phyloP scores from a whole-genome alignment of 1,140 invertebrate species.

The Planococcus citri region DNA sequence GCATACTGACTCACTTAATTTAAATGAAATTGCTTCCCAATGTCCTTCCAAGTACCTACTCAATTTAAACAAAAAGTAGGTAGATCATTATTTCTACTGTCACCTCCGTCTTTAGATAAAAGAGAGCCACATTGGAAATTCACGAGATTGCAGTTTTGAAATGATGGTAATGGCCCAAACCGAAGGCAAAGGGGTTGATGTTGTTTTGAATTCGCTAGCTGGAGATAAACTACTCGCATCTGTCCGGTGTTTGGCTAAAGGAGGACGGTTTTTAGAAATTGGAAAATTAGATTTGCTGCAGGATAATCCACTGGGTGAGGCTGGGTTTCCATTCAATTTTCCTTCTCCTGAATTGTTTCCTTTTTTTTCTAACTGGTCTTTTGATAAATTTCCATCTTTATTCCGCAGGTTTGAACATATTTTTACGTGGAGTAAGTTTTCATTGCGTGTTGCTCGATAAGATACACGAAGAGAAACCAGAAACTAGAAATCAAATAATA shows the following conservation, averaged over 20 bases:
- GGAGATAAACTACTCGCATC: slow-evolving; percentile 13
- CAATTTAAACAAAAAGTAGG: too few species aligned
- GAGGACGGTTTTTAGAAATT: slow-evolving; percentile 13
- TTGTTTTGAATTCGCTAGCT: slow-evolving; percentile 20
- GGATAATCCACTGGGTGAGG: slow-evolving; percentile 44
- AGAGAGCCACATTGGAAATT: slow-evolving; percentile 19
- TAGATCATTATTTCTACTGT: too few species aligned
- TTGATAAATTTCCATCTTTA: too few species aligned
- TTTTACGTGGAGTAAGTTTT: slow-evolving; percentile 90
- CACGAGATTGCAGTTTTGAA: slow-evolving; percentile 43
- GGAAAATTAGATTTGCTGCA: slow-evolving; percentile 44
- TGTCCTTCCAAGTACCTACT: not conserved
- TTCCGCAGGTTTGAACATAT: slow-evolving; percentile 75
- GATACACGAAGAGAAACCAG: slow-evolving; percentile 67
- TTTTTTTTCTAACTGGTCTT: too few species aligned
- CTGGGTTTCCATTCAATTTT: too few species aligned
- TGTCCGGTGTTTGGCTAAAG: slow-evolving; percentile 17
- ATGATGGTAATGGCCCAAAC: slow-evolving; percentile 35
- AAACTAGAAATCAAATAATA: slow-evolving; percentile 40
- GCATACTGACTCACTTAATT: too few species aligned
- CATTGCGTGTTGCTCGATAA: slow-evolving; percentile 90
- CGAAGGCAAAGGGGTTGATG: slow-evolving; percentile 18
- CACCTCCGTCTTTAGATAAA: slow-evolving; percentile 7
- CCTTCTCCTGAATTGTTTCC: too few species aligned
- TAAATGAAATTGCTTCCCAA: too few species aligned